These are phyloP conservation scores for Enteromius argenteus DNA, from an alignment of 2,797 vertebrate genomes.

Conservation along the genomic window DNA sequence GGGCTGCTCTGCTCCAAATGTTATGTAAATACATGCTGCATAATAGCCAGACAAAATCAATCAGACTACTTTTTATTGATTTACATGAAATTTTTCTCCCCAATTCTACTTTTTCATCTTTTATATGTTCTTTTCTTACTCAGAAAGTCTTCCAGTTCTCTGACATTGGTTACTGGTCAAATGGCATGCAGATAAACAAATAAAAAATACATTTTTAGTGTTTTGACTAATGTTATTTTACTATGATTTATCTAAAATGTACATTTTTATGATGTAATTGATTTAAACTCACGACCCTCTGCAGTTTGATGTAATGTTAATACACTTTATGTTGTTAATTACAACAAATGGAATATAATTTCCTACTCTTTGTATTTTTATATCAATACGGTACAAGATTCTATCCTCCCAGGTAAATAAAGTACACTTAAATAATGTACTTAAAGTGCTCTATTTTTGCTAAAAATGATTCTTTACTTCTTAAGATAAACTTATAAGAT, in stretches of 20 bases:
- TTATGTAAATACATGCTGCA: neutral
- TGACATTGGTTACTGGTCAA: neutral
- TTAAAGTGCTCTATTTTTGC: no score
- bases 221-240: neutral
- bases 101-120: no score
- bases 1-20: neutral
- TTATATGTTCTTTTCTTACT: no score
- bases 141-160: no score
- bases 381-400: neutral
- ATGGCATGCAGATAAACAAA: neutral
- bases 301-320: neutral
- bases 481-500: neutral
- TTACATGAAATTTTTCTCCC: no score
- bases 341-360: neutral
- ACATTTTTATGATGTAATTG: neutral
- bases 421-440: neutral
- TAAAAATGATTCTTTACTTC: no score
- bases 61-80: no score
- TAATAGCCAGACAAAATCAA: neutral
- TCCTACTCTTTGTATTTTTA: neutral
- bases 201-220: neutral
- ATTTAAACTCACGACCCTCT: neutral
- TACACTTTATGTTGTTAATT: neutral
- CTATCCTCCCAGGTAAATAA: neutral
- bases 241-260: neutral